phyloP scores from a whole-genome alignment of 2,888 invertebrate genomes.

The Agriopis marginaria region DNA sequence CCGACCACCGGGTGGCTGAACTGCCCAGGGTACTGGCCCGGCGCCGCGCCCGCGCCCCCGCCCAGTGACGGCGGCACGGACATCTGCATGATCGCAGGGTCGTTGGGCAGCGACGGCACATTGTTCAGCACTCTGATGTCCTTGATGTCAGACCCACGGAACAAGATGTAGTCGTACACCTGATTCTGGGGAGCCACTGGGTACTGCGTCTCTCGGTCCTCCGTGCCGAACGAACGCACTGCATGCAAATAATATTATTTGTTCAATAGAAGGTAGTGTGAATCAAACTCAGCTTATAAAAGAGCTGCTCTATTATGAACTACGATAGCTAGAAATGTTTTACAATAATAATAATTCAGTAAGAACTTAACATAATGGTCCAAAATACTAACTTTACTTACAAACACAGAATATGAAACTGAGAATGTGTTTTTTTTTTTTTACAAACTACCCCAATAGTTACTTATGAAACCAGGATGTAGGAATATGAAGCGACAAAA shows the following conservation, averaged over 20 bases:
- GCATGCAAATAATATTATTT: conserved; percentile 51
- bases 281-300: too few species aligned
- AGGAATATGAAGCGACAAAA: conserved; percentile 2
- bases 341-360: too few species aligned
- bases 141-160: conserved; percentile 99
- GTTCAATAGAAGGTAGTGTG: too few species aligned
- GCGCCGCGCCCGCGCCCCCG: conserved; percentile 81
- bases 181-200: conserved; percentile 99
- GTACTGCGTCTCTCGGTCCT: conserved; percentile 97
- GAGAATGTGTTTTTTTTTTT: too few species aligned
- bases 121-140: conserved; percentile 98
- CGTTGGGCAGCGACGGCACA: conserved; percentile 95
- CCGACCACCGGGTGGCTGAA: conserved; percentile 91
- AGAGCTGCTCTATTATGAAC: background rate
- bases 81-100: conserved; percentile 98
- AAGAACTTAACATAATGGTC: too few species aligned
- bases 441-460: background rate
- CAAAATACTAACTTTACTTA: background rate
- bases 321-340: background rate
- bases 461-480: background rate
- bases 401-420: background rate
- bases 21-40: conserved; percentile 87
- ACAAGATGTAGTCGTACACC: conserved; percentile 99
- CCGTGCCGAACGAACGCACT: conserved; percentile 99
- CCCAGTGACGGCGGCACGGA: conserved; percentile 91